Conservation (phyloP, 2,113 vertebrate genomes). For the Oncorhynchus clarkii region DNA sequence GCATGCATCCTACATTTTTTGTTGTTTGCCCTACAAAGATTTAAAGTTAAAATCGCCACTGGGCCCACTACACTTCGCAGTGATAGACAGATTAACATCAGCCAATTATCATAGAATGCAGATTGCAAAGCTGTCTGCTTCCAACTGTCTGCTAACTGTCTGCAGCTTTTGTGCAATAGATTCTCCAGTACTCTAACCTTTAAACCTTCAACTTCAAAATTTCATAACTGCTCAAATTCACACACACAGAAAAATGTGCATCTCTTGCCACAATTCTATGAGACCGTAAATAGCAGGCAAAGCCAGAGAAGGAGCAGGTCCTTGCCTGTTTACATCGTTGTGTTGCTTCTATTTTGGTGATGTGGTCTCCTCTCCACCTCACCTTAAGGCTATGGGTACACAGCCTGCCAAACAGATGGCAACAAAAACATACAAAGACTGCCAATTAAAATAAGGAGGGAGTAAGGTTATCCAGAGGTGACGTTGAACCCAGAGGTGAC, state of each 20-base stretch:
- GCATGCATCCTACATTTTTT: too few relatives aligned
- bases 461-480: slow-evolving; percentile 49
- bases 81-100: background rate
- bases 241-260: background rate
- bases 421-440: slow-evolving; percentile 38
- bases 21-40: too few relatives aligned
- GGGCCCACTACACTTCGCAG: too few relatives aligned
- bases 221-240: background rate
- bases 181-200: background rate
- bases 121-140: background rate
- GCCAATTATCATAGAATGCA: background rate
- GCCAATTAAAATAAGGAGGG: slow-evolving; percentile 40
- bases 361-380: slow-evolving; percentile 46
- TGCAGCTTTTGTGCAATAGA: background rate
- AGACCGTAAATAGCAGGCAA: slow-evolving; percentile 26
- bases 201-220: background rate
- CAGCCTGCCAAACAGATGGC: slow-evolving; percentile 47
- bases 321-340: slow-evolving; percentile 40
- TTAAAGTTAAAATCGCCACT: too few relatives aligned
- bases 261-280: slow-evolving; percentile 11
- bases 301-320: slow-evolving; percentile 35
- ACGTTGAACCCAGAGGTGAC: slow-evolving; percentile 26
- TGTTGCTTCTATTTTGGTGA: slow-evolving; percentile 56
- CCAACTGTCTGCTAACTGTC: background rate
- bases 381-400: slow-evolving; percentile 38